Percentiles rank a stretch among this genome's conserved stretches.
phyloP scores from a whole-genome alignment of 2,797 vertebrate species.

The Monodelphis domestica region DNA sequence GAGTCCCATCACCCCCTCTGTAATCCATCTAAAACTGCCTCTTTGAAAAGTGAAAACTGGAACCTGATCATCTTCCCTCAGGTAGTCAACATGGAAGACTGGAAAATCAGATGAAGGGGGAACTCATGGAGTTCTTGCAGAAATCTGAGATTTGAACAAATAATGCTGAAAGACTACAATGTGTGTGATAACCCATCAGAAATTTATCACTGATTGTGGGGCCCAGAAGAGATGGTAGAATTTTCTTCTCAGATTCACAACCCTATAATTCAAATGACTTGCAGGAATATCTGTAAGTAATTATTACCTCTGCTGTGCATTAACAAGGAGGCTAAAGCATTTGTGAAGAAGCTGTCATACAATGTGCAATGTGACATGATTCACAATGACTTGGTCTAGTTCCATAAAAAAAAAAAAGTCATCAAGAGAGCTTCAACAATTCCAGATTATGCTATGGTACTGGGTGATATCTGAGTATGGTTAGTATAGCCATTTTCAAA shows the following conservation, averaged over 20 bases:
- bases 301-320: slow-evolving; percentile 53
- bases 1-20: not conserved
- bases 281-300: not conserved
- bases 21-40: not conserved
- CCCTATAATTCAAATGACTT: slow-evolving; percentile 53
- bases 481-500: slow-evolving; percentile 72
- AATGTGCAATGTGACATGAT: slow-evolving; percentile 57
- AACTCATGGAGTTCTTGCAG: slow-evolving; percentile 17
- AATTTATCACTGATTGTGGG: slow-evolving; percentile 21
- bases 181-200: not conserved
- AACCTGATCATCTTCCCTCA: slow-evolving; percentile 27
- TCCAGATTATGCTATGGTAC: slow-evolving; percentile 58
- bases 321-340: slow-evolving; percentile 46
- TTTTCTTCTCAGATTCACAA: slow-evolving; percentile 53
- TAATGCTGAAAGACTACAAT: not conserved
- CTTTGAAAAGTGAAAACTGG: slow-evolving; percentile 28
- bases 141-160: slow-evolving; percentile 31
- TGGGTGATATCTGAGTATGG: slow-evolving; percentile 58
- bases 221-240: not conserved
- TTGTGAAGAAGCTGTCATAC: slow-evolving; percentile 38
- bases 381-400: slow-evolving; percentile 62
- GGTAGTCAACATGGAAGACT: not conserved
- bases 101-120: not conserved
- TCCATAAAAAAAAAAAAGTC: slow-evolving; percentile 66
- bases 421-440: slow-evolving; percentile 56